These are phyloP conservation scores for Chloropsis hardwickii DNA, from an alignment of 2,113 vertebrate genomes.

Conservation along the genomic window DNA sequence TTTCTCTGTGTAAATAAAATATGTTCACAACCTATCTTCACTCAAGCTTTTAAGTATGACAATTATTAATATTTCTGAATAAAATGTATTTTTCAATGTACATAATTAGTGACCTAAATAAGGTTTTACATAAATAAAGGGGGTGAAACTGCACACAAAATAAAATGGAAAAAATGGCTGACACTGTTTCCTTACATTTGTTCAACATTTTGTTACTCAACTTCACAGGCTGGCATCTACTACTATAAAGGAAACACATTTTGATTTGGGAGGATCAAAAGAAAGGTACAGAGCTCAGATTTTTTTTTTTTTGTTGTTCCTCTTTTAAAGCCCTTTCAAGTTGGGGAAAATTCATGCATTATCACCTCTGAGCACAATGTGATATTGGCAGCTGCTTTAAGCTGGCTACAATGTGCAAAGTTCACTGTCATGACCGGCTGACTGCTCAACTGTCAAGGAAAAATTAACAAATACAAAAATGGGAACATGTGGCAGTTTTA, in stretches of 20 bases:
- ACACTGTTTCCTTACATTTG: constrained; percentile 54
- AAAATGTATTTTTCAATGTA: constrained; percentile 58
- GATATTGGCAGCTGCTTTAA: constrained; percentile 62
- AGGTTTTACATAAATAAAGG: constrained; percentile 58
- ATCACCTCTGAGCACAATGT: constrained; percentile 63
- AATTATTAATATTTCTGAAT: constrained; percentile 51
- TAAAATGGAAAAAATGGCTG: constrained; percentile 43
- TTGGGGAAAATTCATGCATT: constrained; percentile 50
- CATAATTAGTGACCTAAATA: constrained; percentile 42
- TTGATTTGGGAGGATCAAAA: constrained; percentile 61
- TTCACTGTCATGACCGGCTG: constrained; percentile 38
- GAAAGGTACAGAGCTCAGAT: constrained; percentile 42
- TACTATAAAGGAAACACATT: constrained; percentile 58
- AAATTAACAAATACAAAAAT: constrained; percentile 59
- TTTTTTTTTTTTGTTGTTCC: constrained; percentile 21
- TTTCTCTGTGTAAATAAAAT: constrained; percentile 1
- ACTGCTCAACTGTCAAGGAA: constrained; percentile 55
- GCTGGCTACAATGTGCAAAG: constrained; percentile 61
- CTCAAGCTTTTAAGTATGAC: constrained; percentile 26
- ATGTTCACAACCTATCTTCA: constrained; percentile 27
- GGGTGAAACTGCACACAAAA: constrained; percentile 41
- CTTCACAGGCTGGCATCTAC: constrained; percentile 59
- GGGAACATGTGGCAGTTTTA: constrained; percentile 64
- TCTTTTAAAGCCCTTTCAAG: constrained; percentile 66
- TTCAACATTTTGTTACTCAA: constrained; percentile 62